Base-by-base conservation (phyloP, 2,888 invertebrate genomes). In the Ichneumoninae sp. region DNA sequence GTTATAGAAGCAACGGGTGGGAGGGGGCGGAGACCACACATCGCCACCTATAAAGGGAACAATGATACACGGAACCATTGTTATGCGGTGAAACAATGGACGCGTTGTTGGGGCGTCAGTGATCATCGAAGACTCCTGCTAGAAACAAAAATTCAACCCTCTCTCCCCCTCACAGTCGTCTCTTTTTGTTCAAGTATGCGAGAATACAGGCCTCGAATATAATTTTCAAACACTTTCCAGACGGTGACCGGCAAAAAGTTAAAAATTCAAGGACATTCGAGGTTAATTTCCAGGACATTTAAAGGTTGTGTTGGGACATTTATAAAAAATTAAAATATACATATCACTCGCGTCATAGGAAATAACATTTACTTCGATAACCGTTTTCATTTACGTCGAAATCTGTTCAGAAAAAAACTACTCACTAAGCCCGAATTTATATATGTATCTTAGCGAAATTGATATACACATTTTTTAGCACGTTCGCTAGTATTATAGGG, bases 11-110 rank as follows among this genome's bases (percentile, higher is more conserved):
- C 40, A 60, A 8, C 62, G 40, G 40, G 40, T 1, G 40, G 40
- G 40, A 1, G 40, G 40, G 40, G 40, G 40, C 0, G 10, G 5
- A 40, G 40, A 10, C 10, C 40, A 40, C 40, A 76, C 44, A 75
- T 72, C 70, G 79, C 57, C 74, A 54, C 66, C 71, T 82, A 54
- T 69, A 82, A 87, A 87, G 81, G 78, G 86, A 87, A 91, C 90
- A 90, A 90, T 89, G 91, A 89, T 89, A 89, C 90, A 89, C 85
- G 87, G 62, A 3, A 66, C 89, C 86, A 91, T 91, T 91, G 91
- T 87, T 77, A 80, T 1, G 79, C 69, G 52, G 86, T 62, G 86
- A 87, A 88, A 91, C 90, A 91, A 91, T 90, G 86, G 89, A 60
- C 22, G 71, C 78, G 47, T 71, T 40, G 66, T 65, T 72, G 44